Evolutionary conservation across 1,140 invertebrate genomes (phyloP).

Genomic region (Micrasema minimum): DNA sequence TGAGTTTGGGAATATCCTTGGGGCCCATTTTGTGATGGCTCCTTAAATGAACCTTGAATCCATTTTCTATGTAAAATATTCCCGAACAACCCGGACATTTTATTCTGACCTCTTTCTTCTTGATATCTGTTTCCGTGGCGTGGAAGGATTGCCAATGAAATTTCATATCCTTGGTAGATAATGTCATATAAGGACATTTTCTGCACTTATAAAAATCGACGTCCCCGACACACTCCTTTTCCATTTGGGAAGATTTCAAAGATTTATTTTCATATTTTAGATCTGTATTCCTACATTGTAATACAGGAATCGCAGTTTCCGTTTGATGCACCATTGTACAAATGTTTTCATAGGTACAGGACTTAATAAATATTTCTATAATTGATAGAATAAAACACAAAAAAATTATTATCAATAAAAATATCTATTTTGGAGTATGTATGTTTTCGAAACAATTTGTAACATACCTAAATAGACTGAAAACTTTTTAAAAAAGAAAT

Average conservation of each 20-base stretch:
- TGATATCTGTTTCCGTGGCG: constrained; percentile 58
- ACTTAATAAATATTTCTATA: no score
- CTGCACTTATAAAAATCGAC: constrained; percentile 64
- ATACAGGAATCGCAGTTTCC: no score
- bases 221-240: constrained; percentile 57
- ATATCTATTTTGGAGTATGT: no score
- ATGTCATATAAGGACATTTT: constrained; percentile 64
- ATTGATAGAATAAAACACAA: no score
- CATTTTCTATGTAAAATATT: constrained; percentile 61
- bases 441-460: no score
- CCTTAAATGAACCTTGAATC: constrained; percentile 60
- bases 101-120: constrained; percentile 62
- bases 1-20: constrained; percentile 64
- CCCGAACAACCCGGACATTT: constrained; percentile 62
- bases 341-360: no score
- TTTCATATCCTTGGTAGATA: constrained; percentile 64
- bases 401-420: no score
- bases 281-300: no score
- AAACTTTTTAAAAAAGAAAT: no score
- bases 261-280: no score
- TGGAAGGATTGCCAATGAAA: constrained; percentile 64
- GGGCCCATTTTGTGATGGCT: constrained; percentile 66
- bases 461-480: no score
- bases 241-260: constrained; percentile 1
- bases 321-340: no score